Percentiles rank a stretch among this genome's conserved stretches.
These are phyloP conservation scores for Clanis bilineata DNA, from an alignment of 2,888 invertebrate species.

Conservation along the genomic window DNA sequence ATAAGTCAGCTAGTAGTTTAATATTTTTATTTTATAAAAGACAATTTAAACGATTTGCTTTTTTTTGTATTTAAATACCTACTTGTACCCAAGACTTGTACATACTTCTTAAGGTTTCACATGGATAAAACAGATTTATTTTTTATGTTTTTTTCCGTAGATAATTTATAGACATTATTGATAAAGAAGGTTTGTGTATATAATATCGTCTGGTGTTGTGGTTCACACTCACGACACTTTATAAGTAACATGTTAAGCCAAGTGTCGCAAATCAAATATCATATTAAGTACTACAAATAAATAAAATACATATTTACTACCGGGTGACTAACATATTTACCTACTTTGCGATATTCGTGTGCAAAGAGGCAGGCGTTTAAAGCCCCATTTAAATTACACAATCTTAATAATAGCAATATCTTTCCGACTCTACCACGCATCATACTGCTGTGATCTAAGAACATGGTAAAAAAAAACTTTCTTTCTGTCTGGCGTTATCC, in stretches of 20 bases:
- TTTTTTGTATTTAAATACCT: no score
- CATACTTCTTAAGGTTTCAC: no score
- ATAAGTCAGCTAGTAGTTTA: no score
- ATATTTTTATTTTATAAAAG: no score
- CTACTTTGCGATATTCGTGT: not conserved
- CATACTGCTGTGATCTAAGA: not conserved
- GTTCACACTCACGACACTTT: not conserved
- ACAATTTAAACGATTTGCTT: no score
- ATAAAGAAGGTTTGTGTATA: not conserved
- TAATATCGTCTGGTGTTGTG: not conserved
- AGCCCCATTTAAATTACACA: not conserved
- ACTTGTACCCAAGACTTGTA: no score
- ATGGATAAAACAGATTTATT: no score
- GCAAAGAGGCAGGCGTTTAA: not conserved
- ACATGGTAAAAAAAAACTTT: no score
- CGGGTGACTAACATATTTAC: not conserved
- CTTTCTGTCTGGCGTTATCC: no score
- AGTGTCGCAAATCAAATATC: constrained; percentile 1
- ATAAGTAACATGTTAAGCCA: not conserved
- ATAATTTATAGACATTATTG: not conserved
- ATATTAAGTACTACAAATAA: not conserved
- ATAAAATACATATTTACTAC: constrained; percentile 5
- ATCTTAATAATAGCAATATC: not conserved
- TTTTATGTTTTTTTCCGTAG: not conserved
- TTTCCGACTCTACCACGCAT: not conserved